Evolutionary conservation across 92 coral and sea anemone genomes (phyloP).

Genomic region (Porites evermanni): DNA sequence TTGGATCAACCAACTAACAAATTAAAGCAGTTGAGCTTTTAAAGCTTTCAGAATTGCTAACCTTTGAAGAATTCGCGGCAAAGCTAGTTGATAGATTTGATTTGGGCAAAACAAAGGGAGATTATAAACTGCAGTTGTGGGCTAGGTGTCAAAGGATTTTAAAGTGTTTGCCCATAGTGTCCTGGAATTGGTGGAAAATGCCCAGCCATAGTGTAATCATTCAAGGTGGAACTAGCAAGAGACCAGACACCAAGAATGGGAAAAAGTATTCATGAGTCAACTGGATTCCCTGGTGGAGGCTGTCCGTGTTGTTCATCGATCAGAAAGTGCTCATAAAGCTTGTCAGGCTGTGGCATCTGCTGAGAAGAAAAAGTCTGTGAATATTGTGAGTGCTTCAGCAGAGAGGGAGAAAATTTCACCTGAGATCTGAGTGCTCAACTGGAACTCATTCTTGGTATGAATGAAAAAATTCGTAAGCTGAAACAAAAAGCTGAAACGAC

Average conservation of each 20-base stretch:
- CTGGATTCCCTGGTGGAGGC: slow-evolving; percentile 53
- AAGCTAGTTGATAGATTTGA: slow-evolving; percentile 35
- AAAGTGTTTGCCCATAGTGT: slow-evolving; percentile 58
- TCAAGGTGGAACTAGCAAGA: slow-evolving; percentile 49
- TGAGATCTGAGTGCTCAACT: slow-evolving; percentile 50
- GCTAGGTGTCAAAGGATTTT: slow-evolving; percentile 48
- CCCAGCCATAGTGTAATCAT: slow-evolving; percentile 55
- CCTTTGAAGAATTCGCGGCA: slow-evolving; percentile 49
- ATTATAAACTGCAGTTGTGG: slow-evolving; percentile 55
- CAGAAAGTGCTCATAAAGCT: slow-evolving; percentile 49
- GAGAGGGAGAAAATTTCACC: slow-evolving; percentile 38
- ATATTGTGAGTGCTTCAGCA: slow-evolving; percentile 24
- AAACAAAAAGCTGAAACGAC: slow-evolving; percentile 29
- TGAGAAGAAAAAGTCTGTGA: too few relatives aligned
- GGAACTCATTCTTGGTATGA: slow-evolving; percentile 52
- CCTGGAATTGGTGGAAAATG: slow-evolving; percentile 66
- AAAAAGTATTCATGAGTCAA: slow-evolving; percentile 49
- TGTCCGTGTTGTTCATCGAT: slow-evolving; percentile 35
- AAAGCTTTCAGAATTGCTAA: slow-evolving; percentile 18
- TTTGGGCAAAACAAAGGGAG: slow-evolving; percentile 63
- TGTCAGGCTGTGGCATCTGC: too few relatives aligned
- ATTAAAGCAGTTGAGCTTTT: slow-evolving; percentile 56
- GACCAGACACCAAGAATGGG: slow-evolving; percentile 39
- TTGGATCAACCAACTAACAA: slow-evolving; percentile 42
- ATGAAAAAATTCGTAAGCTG: slow-evolving; percentile 52